Base-by-base conservation (phyloP, 2,113 vertebrate genomes). In the Paracanthobrama guichenoti region DNA sequence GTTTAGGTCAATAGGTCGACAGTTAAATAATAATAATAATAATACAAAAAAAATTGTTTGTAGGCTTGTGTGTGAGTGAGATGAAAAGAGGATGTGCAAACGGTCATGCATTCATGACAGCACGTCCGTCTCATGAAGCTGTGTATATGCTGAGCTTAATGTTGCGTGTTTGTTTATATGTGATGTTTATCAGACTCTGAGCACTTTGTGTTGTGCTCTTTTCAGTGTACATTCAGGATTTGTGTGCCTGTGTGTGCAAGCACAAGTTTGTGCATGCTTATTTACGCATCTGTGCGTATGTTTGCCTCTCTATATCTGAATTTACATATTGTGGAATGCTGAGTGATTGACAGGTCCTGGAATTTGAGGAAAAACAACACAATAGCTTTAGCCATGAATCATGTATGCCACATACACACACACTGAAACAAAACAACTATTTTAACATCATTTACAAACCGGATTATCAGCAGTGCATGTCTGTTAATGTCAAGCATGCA, bases 1-100 rank as follows among this genome's bases (percentile, higher is more conserved):
- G 80, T 42, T 55, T 48, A 42, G 66, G 64, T 69, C 66, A 69
- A 82, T n/a, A 82, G 80, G 48, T 82, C 31, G 31, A 53, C 14
- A 16, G 48, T 7, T 39, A 39, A 39, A 39, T 39, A 39, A 6
- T 39, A 6, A 35, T 39, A 39, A 39, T n/a, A n/a, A n/a, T n/a
- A n/a, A n/a, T n/a, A 39, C 16, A 50, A 7, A 39, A 1, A 16
- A 50, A 50, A 50, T 2, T 1, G 0, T 6, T 2, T 50, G 26
- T 6, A 80, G n/a, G 60, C 5, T 2, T 31, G 5, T 31, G 42
- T 24, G 12, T 20, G 24, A 12, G 18, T 24, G 20, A 69, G 46
- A 71, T 71, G 20, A 78, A 59, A 60, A 71, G 26, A 66, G 24
- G 42, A 81, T 26, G 12, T 81, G 79, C 16, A 53, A 24, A n/a